phyloP scores from a whole-genome alignment of 2,113 vertebrate genomes.

The Sander vitreus region DNA sequence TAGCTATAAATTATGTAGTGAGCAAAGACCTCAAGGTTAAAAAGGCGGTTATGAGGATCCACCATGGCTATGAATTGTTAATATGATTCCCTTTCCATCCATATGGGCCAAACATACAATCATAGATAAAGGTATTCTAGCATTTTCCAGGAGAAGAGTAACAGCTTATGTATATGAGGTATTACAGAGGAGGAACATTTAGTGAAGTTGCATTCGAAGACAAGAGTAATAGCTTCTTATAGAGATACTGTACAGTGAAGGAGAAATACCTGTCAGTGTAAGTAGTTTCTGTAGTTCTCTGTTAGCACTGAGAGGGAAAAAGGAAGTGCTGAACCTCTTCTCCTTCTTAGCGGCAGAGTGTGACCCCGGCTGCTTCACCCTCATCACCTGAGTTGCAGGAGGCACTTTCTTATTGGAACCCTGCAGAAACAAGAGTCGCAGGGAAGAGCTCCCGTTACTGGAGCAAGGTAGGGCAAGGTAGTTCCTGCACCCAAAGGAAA shows the following conservation, averaged over 20 bases:
- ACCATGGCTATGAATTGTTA: constrained; percentile 78
- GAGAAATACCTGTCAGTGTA: constrained; percentile 89
- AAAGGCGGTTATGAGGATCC: constrained; percentile 73
- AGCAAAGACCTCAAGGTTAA: constrained; percentile 73
- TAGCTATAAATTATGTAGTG: constrained; percentile 80
- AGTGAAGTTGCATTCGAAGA: neutral
- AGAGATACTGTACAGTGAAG: neutral
- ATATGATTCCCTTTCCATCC: constrained; percentile 66
- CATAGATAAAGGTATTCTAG: constrained; percentile 38
- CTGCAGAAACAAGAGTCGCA: constrained; percentile 80
- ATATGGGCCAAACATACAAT: constrained; percentile 56
- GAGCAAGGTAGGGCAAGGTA: constrained; percentile 22
- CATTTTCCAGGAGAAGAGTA: constrained; percentile 27
- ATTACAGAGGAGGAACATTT: neutral
- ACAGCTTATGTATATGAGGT: neutral
- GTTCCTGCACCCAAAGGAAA: constrained; percentile 59
- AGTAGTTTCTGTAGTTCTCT: constrained; percentile 93
- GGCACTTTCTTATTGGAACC: constrained; percentile 87
- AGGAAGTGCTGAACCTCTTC: constrained; percentile 91
- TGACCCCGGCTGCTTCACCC: constrained; percentile 89
- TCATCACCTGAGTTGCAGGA: constrained; percentile 87
- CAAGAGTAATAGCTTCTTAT: neutral
- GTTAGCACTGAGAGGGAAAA: constrained; percentile 90
- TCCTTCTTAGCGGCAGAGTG: constrained; percentile 89
- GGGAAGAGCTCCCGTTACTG: constrained; percentile 71